phyloP scores from a whole-genome alignment of 2,113 vertebrate genomes.

The Miniopterus natalensis region DNA sequence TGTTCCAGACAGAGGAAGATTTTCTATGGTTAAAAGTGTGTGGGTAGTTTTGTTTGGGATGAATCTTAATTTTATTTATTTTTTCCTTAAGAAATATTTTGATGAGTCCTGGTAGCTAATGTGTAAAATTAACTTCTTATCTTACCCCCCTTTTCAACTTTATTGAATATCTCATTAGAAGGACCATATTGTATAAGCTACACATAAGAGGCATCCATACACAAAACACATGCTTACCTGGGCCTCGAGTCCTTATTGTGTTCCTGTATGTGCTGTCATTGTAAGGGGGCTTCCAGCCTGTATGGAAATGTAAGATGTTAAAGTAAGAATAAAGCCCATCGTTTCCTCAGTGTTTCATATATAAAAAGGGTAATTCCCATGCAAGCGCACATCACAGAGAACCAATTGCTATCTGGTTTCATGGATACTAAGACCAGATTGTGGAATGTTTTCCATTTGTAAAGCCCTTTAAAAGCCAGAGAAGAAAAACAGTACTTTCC shows the following conservation, averaged over 20 bases:
- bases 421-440: not conserved
- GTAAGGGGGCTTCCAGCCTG: not conserved
- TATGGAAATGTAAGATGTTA: not conserved
- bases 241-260: not conserved
- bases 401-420: not conserved
- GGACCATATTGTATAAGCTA: not conserved
- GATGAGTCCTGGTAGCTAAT: not conserved
- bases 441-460: not conserved
- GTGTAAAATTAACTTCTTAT: not conserved
- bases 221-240: not conserved
- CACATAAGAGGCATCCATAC: not conserved
- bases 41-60: not conserved
- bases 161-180: not conserved
- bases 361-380: not conserved
- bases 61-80: not conserved
- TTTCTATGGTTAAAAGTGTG: not conserved
- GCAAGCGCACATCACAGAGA: not conserved
- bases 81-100: not conserved
- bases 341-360: not conserved
- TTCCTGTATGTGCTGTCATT: too few relatives aligned
- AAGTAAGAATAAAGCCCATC: not conserved
- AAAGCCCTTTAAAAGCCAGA: constrained; percentile 18
- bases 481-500: not conserved
- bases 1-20: not conserved
- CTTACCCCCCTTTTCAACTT: not conserved